Percentiles rank a stretch among this genome's conserved stretches.
These are phyloP conservation scores for Polia nebulosa DNA, from an alignment of 2,888 invertebrate species.

Conservation along the genomic window DNA sequence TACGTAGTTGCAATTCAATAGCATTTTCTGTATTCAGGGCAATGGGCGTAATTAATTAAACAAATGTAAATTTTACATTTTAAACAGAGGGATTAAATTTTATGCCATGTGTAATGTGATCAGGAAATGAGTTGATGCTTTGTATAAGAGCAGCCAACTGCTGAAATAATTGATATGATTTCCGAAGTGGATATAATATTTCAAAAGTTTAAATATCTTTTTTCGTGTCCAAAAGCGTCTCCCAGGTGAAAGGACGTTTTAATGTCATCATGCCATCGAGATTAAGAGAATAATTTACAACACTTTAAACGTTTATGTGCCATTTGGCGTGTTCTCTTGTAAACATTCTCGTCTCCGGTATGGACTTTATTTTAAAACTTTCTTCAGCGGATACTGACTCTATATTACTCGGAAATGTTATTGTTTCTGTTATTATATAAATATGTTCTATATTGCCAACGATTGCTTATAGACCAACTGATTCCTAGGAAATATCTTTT, in stretches of 20 bases:
- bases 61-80: conserved; percentile 36
- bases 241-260: conserved; percentile 85
- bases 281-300: conserved; percentile 83
- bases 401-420: conserved; percentile 22
- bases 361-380: conserved; percentile 77
- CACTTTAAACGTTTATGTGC: conserved; percentile 84
- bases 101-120: conserved; percentile 25
- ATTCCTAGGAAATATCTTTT: neutral
- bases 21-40: conserved; percentile 35
- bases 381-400: conserved; percentile 58
- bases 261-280: conserved; percentile 79
- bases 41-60: conserved; percentile 41
- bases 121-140: conserved; percentile 33
- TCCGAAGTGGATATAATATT: conserved; percentile 24
- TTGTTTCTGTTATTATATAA: conserved; percentile 18
- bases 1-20: conserved; percentile 52
- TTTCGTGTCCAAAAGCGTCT: conserved; percentile 65
- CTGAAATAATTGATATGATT: conserved; percentile 31
- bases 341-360: conserved; percentile 75
- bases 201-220: conserved; percentile 21
- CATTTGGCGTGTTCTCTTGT: conserved; percentile 83
- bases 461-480: neutral
- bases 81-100: conserved; percentile 23
- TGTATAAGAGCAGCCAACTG: conserved; percentile 6
- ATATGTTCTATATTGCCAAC: neutral